Conservation (phyloP, 2,888 invertebrate species). For the Chaitophorus viminalis region DNA sequence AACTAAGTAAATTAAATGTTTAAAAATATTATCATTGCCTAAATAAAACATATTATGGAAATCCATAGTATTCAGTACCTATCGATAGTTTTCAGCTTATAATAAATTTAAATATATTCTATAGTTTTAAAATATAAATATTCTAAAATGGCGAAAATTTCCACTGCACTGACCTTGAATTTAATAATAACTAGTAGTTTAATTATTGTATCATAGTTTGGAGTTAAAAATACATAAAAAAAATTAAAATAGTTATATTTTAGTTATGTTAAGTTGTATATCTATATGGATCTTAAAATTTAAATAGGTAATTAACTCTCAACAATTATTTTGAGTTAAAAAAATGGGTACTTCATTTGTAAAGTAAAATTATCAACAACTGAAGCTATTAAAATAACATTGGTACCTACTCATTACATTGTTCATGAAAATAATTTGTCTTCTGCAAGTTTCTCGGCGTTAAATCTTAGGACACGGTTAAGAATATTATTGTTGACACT, state of each 20-base stretch:
- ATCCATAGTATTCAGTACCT: too few relatives aligned
- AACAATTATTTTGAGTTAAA: slow-evolving; percentile 14
- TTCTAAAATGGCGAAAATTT: background rate
- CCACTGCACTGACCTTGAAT: background rate
- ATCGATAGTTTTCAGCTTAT: too few relatives aligned
- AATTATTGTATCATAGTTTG: background rate
- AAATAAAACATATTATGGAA: too few relatives aligned
- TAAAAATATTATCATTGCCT: too few relatives aligned
- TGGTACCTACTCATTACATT: too few relatives aligned
- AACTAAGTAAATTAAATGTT: background rate
- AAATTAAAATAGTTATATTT: background rate
- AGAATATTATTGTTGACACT: too few relatives aligned
- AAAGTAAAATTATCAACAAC: background rate
- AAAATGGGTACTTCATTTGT: background rate
- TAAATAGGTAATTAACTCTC: background rate
- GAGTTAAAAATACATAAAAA: background rate
- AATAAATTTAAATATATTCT: background rate
- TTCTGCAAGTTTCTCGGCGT: too few relatives aligned
- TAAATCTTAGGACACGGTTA: too few relatives aligned
- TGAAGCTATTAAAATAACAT: too few relatives aligned
- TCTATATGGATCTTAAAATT: background rate
- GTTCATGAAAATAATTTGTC: too few relatives aligned
- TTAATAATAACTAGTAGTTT: background rate
- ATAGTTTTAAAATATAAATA: background rate
- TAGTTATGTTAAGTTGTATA: background rate